phyloP scores from a whole-genome alignment of 2,797 vertebrate genomes.

The Gorsachius magnificus region DNA sequence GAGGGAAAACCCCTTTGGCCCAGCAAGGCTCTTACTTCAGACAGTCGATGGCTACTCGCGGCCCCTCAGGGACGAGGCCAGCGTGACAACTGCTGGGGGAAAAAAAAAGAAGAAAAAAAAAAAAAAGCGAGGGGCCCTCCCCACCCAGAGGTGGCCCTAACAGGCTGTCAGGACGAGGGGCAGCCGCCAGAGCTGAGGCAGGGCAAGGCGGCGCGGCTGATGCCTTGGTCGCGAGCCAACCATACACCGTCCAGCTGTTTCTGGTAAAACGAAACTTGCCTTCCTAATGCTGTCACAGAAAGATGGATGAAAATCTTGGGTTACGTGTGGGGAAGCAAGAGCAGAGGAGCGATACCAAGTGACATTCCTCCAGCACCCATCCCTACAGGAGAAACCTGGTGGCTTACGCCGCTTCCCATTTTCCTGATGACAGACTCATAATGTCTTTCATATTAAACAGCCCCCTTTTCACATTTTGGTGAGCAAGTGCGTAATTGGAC shows the following conservation, averaged over 20 bases:
- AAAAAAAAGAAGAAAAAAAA: no score
- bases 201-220: neutral
- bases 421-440: neutral
- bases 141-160: neutral
- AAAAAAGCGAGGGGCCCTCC: neutral
- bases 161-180: neutral
- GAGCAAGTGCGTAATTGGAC: neutral
- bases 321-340: constrained; percentile 9
- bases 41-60: neutral
- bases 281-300: neutral
- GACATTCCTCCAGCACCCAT: neutral
- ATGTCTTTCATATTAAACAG: neutral
- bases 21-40: neutral
- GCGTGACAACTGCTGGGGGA: neutral
- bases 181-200: neutral
- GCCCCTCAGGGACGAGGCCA: neutral
- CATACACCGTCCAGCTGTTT: constrained; percentile 16
- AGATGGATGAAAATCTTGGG: constrained; percentile 39
- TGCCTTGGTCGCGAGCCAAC: neutral
- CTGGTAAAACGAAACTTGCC: neutral
- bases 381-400: neutral
- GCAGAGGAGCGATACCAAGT: neutral
- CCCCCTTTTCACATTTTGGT: neutral
- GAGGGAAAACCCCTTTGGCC: neutral
- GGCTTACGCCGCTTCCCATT: neutral